Evolutionary conservation across 2,888 invertebrate species (phyloP).

Genomic region (Acrocera orbiculus): DNA sequence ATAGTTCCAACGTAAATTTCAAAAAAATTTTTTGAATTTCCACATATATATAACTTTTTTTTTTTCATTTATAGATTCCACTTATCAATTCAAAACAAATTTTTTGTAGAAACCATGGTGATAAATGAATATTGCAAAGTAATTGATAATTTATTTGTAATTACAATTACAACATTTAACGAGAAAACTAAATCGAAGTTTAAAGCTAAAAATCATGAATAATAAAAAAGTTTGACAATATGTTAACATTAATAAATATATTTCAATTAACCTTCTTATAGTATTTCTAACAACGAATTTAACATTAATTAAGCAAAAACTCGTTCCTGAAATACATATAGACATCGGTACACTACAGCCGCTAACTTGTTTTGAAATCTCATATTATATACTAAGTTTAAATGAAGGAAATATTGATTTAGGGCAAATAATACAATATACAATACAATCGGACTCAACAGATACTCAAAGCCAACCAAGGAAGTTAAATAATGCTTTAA

Average conservation of each 20-base stretch:
- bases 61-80: constrained; percentile 31
- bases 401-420: constrained; percentile 25
- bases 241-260: too few species aligned
- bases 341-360: constrained; percentile 28
- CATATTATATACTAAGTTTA: constrained; percentile 28
- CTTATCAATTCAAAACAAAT: constrained; percentile 26
- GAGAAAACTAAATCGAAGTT: too few species aligned
- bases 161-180: too few species aligned
- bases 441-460: too few species aligned
- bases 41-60: too few species aligned
- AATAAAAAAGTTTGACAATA: too few species aligned
- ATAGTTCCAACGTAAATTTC: constrained; percentile 31
- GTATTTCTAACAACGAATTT: constrained; percentile 37
- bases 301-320: constrained; percentile 32
- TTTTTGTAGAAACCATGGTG: constrained; percentile 52
- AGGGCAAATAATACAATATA: constrained; percentile 26
- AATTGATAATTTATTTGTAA: constrained; percentile 44
- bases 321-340: constrained; percentile 31
- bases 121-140: constrained; percentile 75
- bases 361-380: constrained; percentile 23
- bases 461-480: too few species aligned
- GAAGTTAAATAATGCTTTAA: too few species aligned
- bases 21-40: too few species aligned
- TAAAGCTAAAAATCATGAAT: too few species aligned
- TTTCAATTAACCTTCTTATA: too few species aligned